A percentile compares a stretch with the other conserved stretches of the same genome.
These are phyloP conservation scores for Misgurnus anguillicaudatus DNA, from an alignment of 2,113 vertebrate species.

Conservation along the genomic window DNA sequence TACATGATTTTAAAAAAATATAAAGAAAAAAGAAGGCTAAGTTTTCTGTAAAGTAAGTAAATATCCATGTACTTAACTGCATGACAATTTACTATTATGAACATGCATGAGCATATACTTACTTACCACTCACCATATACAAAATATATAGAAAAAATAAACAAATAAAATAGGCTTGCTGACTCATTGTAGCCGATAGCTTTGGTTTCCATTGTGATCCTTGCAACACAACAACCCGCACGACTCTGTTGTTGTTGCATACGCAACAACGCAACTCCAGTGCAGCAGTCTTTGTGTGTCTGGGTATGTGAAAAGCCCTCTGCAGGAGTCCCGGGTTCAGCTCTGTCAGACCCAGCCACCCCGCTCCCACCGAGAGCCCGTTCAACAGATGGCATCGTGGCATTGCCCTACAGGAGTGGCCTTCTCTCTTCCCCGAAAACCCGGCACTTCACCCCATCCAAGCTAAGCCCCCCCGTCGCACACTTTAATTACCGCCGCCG, in stretches of 20 bases:
- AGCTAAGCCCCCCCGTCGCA: slow-evolving; percentile 33
- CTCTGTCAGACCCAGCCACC: slow-evolving; percentile 38
- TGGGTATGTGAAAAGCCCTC: slow-evolving; percentile 31
- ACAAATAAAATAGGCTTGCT: neutral
- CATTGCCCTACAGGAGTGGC: slow-evolving; percentile 40
- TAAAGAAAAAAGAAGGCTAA: no score
- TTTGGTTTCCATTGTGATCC: slow-evolving; percentile 24
- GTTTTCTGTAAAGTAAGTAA: neutral
- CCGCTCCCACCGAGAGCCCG: slow-evolving; percentile 31
- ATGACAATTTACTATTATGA: no score
- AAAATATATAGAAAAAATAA: neutral
- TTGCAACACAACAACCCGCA: slow-evolving; percentile 27
- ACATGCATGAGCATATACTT: neutral
- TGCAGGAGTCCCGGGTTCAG: slow-evolving; percentile 33
- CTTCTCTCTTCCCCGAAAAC: slow-evolving; percentile 20
- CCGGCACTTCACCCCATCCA: slow-evolving; percentile 20
- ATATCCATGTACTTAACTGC: neutral
- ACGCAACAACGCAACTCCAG: slow-evolving; percentile 4
- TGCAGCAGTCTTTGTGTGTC: slow-evolving; percentile 22
- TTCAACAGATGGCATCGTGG: slow-evolving; percentile 52
- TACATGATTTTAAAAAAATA: no score
- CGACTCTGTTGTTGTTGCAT: slow-evolving; percentile 1
- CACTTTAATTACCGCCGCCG: slow-evolving; percentile 42
- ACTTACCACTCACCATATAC: neutral
- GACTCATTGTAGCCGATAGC: neutral